Conservation (phyloP, 2,113 vertebrate species). For the Thalassoma bifasciatum region DNA sequence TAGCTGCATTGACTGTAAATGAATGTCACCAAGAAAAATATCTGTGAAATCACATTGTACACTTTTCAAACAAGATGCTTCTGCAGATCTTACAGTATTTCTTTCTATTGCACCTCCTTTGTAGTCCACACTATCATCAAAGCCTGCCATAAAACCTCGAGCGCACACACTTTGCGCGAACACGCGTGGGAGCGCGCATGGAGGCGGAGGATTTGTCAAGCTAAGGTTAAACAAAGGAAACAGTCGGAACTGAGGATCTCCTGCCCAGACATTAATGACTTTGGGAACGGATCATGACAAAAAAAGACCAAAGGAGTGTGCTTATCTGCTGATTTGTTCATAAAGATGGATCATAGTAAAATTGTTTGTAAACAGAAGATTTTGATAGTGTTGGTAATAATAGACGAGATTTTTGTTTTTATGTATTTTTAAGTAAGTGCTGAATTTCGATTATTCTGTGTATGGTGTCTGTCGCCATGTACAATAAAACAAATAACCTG, state of each 20-base stretch:
- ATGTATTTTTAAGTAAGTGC: too few relatives aligned
- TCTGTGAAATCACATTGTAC: background rate
- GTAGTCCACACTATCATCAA: slow-evolving; percentile 56
- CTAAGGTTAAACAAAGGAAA: background rate
- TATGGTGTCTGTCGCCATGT: too few relatives aligned
- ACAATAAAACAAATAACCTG: too few relatives aligned
- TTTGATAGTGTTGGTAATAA: too few relatives aligned
- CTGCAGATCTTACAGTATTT: background rate
- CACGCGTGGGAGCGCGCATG: slow-evolving; percentile 65
- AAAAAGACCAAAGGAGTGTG: too few relatives aligned
- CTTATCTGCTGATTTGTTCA: too few relatives aligned
- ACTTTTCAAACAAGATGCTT: background rate
- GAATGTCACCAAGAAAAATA: background rate
- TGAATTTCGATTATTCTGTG: too few relatives aligned
- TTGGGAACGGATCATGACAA: background rate
- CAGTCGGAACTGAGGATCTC: slow-evolving; percentile 12
- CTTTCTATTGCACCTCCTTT: slow-evolving; percentile 49
- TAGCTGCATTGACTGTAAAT: background rate
- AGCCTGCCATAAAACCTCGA: slow-evolving; percentile 40
- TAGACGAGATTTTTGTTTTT: too few relatives aligned
- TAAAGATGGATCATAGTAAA: too few relatives aligned
- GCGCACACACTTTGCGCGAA: slow-evolving; percentile 43
- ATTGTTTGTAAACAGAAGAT: too few relatives aligned
- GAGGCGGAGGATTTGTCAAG: slow-evolving; percentile 67
- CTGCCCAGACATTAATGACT: background rate